Evolutionary conservation across 2,113 vertebrate species (phyloP), one percentile per base, ranked within the genome.

Genomic region (Chaenogobius annularis): DNA sequence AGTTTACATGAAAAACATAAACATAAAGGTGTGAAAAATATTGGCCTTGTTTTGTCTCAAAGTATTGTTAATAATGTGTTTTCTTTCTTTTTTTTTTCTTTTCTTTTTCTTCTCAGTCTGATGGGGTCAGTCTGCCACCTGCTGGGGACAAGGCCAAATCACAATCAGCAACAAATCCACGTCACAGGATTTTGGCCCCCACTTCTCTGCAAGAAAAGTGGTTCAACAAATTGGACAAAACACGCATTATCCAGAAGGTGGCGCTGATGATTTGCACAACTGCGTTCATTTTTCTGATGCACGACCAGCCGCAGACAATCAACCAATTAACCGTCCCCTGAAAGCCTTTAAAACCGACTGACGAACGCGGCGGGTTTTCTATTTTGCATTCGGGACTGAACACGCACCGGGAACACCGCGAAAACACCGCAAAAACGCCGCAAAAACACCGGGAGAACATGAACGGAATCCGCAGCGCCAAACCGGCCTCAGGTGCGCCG

Each of bases 311-410:
- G 73, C 19, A 10, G 47, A 72, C 66, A 79, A 84, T 90, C 75
- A 78, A 22, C n/a, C 37, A 75, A 77, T 75, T 66, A 82, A 2
- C 7, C 3, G 7, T 23, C 3, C 7, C 3, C 31, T 7, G 1
- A 48, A 81, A 64, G 35, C 48, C 83, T 80, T 88, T 89, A 87
- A 3, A 79, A 1, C 3, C 22, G 13, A 15, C 20, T 0, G 61
- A 5, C 2, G 58, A 26, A 20, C 0, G 66, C 73, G 48, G 20
- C 62, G 13, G 26, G 8, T 8, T 6, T 10, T 10, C 31, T 48
- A 11, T 0, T 4, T 22, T 0, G 15, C 2, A 2, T 1, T 6
- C 6, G 44, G n/a, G 47, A 48, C 47, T 5, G 44, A 46, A 48
- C 46, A 47, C 46, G 46, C 2, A 5, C 11, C 5, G 10, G 43